Evolutionary conservation across 2,113 vertebrate genomes (phyloP).

Genomic region (Dromaius novaehollandiae): DNA sequence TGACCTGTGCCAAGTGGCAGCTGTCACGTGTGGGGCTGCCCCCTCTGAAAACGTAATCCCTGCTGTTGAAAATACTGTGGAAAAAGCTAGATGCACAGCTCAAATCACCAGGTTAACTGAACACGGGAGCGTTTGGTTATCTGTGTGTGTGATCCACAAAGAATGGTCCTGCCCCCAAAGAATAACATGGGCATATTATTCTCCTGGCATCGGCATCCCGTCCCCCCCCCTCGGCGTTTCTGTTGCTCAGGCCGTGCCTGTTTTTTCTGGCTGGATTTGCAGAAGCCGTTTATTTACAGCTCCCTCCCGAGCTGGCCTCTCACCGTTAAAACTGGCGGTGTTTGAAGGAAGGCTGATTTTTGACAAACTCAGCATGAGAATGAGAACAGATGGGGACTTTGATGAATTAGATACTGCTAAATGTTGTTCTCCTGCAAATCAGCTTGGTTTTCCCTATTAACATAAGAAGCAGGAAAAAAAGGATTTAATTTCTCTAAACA

Average conservation of each 20-base stretch:
- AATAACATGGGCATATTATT: neutral
- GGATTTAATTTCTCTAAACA: conserved; percentile 48
- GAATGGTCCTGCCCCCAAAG: neutral
- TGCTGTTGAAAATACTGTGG: neutral
- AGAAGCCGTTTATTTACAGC: conserved; percentile 40
- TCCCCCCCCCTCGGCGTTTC: neutral
- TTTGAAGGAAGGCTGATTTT: conserved; percentile 52
- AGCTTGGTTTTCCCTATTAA: conserved; percentile 17
- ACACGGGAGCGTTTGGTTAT: neutral
- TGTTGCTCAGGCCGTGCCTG: neutral
- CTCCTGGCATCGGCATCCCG: too few relatives aligned
- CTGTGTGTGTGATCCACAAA: fast-evolving
- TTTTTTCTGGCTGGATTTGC: neutral
- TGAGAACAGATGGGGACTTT: conserved; percentile 41
- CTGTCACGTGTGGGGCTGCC: fast-evolving
- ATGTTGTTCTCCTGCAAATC: conserved; percentile 38
- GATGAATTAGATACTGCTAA: conserved; percentile 18
- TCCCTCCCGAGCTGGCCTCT: neutral
- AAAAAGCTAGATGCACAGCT: fast-evolving
- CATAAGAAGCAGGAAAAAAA: conserved; percentile 36
- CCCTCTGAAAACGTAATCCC: fast-evolving
- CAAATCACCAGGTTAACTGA: fast-evolving
- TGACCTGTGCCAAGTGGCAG: fast-evolving
- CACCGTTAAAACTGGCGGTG: neutral
- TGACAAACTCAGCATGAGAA: neutral